Evolutionary conservation across 2,797 vertebrate species (phyloP), one percentile per base, ranked within the genome.

Genomic region (Schizopygopsis pylzovi): DNA sequence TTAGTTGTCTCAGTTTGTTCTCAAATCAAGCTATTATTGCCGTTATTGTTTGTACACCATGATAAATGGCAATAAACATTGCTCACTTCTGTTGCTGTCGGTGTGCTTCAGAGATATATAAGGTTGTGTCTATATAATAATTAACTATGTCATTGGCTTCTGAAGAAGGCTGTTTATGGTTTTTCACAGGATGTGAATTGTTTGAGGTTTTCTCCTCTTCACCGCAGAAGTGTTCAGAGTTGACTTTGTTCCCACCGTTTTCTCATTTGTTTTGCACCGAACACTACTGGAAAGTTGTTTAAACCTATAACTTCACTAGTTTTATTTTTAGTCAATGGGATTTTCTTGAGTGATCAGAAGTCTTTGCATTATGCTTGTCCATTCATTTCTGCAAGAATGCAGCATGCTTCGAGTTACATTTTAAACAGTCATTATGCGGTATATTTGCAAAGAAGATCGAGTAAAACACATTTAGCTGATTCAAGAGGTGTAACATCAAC

Each of bases 181-280:
- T 56, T 79, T 73, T 45, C 71, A 37, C 82, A 89, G 78, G 84
- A 89, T 78, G 65, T 84, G 47, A 61, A 79, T 52, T 86, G 77
- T 85, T 70, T 81, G 39, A 15, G 33, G 72, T 41, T n/a, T 49
- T 65, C 45, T 45, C 22, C 41, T 72, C n/a, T 3, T 37, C 1
- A 84, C 47, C 8, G 16, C 54, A 52, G 11, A 43, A 37, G 37
- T 3, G 22, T 45, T 12, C 28, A 22, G 63, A 15, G 22, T 25
- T 85, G 37, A 87, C 28, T 77, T 25, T 18, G 15, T 59, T 79
- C 79, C 33, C 18, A 52, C 41, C 13, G n/a, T 10, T 67, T 56
- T 52, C 20, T 78, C 18, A 1, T 76, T 25, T 54, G n/a, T 47
- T 70, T n/a, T n/a, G n/a, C n/a, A n/a, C n/a, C n/a, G n/a, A n/a